These are phyloP conservation scores for Gila orcuttii DNA, from an alignment of 2,113 vertebrate species.

Conservation along the genomic window DNA sequence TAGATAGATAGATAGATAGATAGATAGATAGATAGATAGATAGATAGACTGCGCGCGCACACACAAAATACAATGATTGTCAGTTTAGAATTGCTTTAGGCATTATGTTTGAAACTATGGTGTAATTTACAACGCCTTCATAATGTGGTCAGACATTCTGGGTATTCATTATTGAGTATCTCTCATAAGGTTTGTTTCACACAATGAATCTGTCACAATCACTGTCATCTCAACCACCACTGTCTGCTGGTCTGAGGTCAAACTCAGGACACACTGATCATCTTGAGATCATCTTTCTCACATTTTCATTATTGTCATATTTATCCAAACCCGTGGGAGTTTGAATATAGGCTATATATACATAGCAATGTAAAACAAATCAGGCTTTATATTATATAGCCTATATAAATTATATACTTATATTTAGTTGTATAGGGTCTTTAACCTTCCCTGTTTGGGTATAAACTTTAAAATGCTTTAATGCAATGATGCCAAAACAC, in stretches of 20 bases:
- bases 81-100: neutral
- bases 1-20: neutral
- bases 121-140: slow-evolving; percentile 21
- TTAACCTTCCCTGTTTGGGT: neutral
- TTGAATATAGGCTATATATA: neutral
- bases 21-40: neutral
- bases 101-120: neutral
- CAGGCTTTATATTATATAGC: neutral
- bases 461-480: slow-evolving; percentile 6
- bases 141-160: slow-evolving; percentile 31
- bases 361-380: neutral
- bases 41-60: no score
- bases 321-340: neutral
- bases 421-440: neutral
- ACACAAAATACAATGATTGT: neutral
- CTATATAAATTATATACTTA: neutral
- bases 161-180: slow-evolving; percentile 27
- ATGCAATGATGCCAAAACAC: slow-evolving; percentile 36
- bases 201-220: slow-evolving; percentile 46
- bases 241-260: slow-evolving; percentile 32
- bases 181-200: slow-evolving; percentile 33
- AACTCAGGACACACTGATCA: slow-evolving; percentile 16
- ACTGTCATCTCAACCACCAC: slow-evolving; percentile 20
- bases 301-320: neutral
- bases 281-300: slow-evolving; percentile 7